Base-by-base conservation (phyloP, 1,140 invertebrate species). In the Camponotus floridanus region DNA sequence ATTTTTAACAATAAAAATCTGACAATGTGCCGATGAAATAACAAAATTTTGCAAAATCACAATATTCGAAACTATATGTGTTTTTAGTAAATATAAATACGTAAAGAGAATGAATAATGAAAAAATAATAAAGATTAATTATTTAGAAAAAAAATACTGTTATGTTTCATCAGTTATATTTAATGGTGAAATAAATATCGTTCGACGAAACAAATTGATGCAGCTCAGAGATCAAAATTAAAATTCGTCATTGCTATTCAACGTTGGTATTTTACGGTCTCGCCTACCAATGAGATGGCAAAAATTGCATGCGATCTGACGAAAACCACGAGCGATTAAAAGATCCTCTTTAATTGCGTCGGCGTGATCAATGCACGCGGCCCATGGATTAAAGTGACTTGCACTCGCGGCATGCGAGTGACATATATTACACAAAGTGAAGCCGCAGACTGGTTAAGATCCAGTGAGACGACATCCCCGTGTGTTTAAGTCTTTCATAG, bases 221-320 rank as follows among this genome's bases (percentile, higher is more conserved):
- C 33, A 13, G 45, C 13, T 11, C 21, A 48, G 45, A 9, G 57
- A 80, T 80, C 68, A 39, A 13, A 57, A 8, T 68, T 68, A 70
- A 85, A 87, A 91, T 86, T 88, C 85, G 79, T 90, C 74, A 57
- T 55, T 11, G n/a, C 57, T 45, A 45, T 45, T 62, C 18, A 59
- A 59, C 39, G 62, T 62, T 71, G 51, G 55, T 18, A 51, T 39
- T 89, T 92, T 87, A 91, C 33, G 73, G 85, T 64, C 21, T 86
- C 86, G 65, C 81, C 87, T 79, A 84, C 15, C 31, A 8, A 11
- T n/a, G 13, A 13, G 61, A 67, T 13, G 26, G 26, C 26, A 26
- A 55, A 33, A n/a, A 45, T 86, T 45, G 45, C 78, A 45, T 33
- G 15, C 62, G 51, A 26, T 31, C 33, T 36, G 26, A 8, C 33